Conservation (phyloP, 2,113 vertebrate genomes). For the Tragelaphus scriptus region DNA sequence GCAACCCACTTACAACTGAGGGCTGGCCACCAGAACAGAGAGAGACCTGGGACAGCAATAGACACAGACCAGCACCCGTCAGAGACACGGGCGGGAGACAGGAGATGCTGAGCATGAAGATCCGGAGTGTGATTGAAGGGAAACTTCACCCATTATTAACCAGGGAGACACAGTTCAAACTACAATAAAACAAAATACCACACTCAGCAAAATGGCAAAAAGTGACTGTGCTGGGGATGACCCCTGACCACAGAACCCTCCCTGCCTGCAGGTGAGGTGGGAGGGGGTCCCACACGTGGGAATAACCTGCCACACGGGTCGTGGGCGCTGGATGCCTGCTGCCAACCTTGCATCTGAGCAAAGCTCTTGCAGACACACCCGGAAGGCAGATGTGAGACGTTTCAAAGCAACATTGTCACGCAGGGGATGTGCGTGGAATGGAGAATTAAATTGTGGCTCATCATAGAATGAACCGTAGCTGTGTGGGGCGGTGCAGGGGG, state of each 20-base stretch:
- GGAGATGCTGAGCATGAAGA: rapidly evolving
- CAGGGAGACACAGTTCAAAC: too few relatives aligned
- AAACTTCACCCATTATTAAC: not conserved
- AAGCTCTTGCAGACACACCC: not conserved
- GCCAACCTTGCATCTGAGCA: not conserved
- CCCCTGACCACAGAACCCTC: not conserved
- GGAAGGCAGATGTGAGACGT: not conserved
- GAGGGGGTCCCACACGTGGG: not conserved
- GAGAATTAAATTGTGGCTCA: rapidly evolving
- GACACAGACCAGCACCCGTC: not conserved
- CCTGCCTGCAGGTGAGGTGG: not conserved
- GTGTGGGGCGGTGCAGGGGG: not conserved
- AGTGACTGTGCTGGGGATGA: not conserved
- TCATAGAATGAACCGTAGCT: too few relatives aligned
- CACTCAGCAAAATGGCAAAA: not conserved
- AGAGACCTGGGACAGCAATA: not conserved
- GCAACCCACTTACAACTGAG: not conserved
- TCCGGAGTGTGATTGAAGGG: rapidly evolving
- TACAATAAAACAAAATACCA: not conserved
- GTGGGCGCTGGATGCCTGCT: rapidly evolving
- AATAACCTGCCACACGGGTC: rapidly evolving
- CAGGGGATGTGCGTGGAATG: not conserved
- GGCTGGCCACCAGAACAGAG: not conserved
- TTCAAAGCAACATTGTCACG: not conserved
- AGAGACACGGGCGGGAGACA: rapidly evolving